Conservation (phyloP, 2,113 vertebrate genomes). For the Dipodomys merriami region DNA sequence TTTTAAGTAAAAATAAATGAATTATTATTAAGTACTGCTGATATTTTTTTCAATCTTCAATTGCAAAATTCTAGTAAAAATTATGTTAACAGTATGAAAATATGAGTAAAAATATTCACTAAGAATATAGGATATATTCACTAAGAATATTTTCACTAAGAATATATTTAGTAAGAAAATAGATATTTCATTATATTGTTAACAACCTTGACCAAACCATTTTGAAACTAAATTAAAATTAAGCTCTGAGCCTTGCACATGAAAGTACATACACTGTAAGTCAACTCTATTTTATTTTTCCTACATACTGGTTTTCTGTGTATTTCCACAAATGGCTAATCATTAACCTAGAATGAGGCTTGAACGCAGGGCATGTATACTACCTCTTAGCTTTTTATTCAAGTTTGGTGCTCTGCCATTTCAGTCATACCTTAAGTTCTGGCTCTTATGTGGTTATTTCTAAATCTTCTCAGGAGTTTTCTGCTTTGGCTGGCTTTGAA, state of each 20-base stretch:
- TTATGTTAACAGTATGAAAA: conserved; percentile 35
- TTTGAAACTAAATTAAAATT: neutral
- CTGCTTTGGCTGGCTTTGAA: too few relatives aligned
- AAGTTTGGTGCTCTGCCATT: too few relatives aligned
- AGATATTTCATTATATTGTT: neutral
- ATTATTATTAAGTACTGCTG: neutral
- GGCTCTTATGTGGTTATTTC: too few relatives aligned
- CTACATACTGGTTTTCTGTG: neutral
- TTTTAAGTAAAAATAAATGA: conserved; percentile 58
- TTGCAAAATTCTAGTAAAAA: neutral
- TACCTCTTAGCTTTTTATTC: too few relatives aligned
- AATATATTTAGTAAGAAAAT: conserved; percentile 9
- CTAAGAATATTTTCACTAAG: neutral
- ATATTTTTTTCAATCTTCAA: conserved; percentile 35
- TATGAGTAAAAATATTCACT: conserved; percentile 16
- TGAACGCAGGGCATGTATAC: neutral
- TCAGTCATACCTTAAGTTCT: too few relatives aligned
- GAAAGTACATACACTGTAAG: neutral
- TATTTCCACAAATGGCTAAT: fast-evolving
- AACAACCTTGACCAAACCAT: neutral
- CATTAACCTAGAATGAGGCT: neutral
- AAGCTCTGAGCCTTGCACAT: neutral
- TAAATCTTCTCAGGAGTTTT: too few relatives aligned
- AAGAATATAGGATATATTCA: neutral
- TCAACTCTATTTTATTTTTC: neutral